Conservation (phyloP, 2,797 vertebrate species). For the Malurus splendens region DNA sequence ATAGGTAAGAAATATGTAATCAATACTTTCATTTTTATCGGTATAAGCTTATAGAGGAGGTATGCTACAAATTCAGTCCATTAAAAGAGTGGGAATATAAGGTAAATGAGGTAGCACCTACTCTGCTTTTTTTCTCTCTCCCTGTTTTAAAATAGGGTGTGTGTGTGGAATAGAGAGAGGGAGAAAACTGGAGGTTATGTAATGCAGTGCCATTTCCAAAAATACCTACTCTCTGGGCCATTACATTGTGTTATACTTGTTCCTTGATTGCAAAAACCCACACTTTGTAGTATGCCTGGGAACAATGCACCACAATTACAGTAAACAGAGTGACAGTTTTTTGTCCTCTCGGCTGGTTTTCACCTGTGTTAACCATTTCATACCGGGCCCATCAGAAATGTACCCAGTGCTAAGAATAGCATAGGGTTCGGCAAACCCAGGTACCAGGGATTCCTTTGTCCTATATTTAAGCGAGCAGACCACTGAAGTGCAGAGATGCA, state of each 20-base stretch:
- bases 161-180: background rate
- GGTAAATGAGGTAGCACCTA: slow-evolving; percentile 20
- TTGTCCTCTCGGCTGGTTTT: slow-evolving; percentile 61
- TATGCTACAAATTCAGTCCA: slow-evolving; percentile 7
- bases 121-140: background rate
- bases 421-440: slow-evolving; percentile 48
- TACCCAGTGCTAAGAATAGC: slow-evolving; percentile 62
- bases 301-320: slow-evolving; percentile 61
- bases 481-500: slow-evolving; percentile 6
- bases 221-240: slow-evolving; percentile 69
- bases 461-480: slow-evolving; percentile 56
- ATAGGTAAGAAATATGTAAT: background rate
- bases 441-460: slow-evolving; percentile 69
- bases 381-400: slow-evolving; percentile 57
- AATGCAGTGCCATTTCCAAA: slow-evolving; percentile 77
- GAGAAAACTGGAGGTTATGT: slow-evolving; percentile 69
- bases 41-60: slow-evolving; percentile 26
- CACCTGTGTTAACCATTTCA: slow-evolving; percentile 54
- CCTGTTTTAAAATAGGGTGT: background rate
- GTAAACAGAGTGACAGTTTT: slow-evolving; percentile 43
- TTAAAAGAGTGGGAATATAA: slow-evolving; percentile 16
- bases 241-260: slow-evolving; percentile 59
- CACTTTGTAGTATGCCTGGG: slow-evolving; percentile 51
- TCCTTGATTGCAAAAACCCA: slow-evolving; percentile 49
- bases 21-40: slow-evolving; percentile 39